phyloP scores from a whole-genome alignment of 1,140 invertebrate species.

The Cydia fagiglandana region DNA sequence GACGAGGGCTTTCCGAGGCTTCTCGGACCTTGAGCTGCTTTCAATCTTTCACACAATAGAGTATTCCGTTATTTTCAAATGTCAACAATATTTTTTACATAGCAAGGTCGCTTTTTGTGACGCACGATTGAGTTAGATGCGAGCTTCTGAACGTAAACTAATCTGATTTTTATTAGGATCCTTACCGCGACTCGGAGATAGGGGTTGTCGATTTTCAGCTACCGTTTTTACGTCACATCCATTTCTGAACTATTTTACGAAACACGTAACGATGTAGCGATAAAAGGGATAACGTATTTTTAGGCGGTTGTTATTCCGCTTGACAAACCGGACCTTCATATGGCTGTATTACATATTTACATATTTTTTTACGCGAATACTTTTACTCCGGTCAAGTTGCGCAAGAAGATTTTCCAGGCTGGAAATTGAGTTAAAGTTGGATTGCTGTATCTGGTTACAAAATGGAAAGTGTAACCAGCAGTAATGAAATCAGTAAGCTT shows the following conservation, averaged over 20 bases:
- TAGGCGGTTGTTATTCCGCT: not conserved
- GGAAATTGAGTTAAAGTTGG: not conserved
- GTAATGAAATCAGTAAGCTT: not conserved
- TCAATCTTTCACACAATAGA: not conserved
- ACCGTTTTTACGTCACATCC: conserved; percentile 13
- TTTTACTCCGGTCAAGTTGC: no score
- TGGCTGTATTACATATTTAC: not conserved
- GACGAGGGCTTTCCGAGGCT: not conserved
- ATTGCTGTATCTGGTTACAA: not conserved
- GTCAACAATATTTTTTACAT: not conserved
- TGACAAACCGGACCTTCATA: not conserved
- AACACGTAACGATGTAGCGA: not conserved
- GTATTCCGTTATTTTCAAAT: not conserved
- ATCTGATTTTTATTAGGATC: not conserved
- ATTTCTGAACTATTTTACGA: conserved; percentile 19
- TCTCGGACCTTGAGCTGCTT: not conserved
- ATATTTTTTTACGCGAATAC: not conserved
- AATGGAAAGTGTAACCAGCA: not conserved
- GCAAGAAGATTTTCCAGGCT: no score
- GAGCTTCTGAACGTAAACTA: not conserved
- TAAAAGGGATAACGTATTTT: conserved; percentile 20
- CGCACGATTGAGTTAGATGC: not conserved
- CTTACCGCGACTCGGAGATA: conserved; percentile 3
- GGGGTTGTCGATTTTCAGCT: conserved; percentile 16
- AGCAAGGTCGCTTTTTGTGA: not conserved